Percentiles rank a stretch among this genome's conserved stretches.
Evolutionary conservation across 2,888 invertebrate species (phyloP).

Genomic region (Chymomyza fuscimana): DNA sequence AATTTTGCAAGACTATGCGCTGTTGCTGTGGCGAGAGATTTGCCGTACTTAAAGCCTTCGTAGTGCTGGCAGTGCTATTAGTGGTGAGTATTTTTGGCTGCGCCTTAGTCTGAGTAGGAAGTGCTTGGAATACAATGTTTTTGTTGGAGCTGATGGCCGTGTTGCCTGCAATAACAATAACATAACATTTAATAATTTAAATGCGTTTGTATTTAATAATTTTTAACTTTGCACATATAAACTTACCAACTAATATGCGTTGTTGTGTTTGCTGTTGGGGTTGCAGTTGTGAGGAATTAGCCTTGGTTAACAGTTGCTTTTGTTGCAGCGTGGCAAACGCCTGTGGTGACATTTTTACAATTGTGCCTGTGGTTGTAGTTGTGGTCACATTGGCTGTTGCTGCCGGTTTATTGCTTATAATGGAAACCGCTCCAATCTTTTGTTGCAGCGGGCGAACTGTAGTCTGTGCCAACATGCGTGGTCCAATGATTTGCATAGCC

Average conservation of each 20-base stretch:
- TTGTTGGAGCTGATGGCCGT: constrained; percentile 68
- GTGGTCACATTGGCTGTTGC: constrained; percentile 6
- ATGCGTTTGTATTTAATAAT: background rate
- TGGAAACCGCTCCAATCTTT: constrained; percentile 61
- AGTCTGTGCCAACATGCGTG: constrained; percentile 61
- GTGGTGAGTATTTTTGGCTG: constrained; percentile 58
- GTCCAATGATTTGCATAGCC: constrained; percentile 63
- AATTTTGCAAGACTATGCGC: constrained; percentile 76
- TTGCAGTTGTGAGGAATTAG: constrained; percentile 18
- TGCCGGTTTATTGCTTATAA: constrained; percentile 47
- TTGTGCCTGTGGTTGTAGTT: constrained; percentile 54
- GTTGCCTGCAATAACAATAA: constrained; percentile 56
- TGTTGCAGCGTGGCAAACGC: constrained; percentile 77
- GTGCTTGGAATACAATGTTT: constrained; percentile 62
- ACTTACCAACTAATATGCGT: constrained; percentile 72
- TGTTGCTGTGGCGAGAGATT: constrained; percentile 77
- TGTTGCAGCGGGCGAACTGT: constrained; percentile 61
- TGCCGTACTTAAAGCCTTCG: constrained; percentile 71
- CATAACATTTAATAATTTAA: no score
- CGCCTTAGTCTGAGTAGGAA: constrained; percentile 34
- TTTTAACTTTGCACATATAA: background rate
- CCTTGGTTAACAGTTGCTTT: constrained; percentile 74
- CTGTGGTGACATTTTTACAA: constrained; percentile 77
- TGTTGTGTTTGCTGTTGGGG: constrained; percentile 57
- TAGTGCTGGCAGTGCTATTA: constrained; percentile 51